These are phyloP conservation scores for Synchiropus splendidus DNA, from an alignment of 2,113 vertebrate species.

Conservation along the genomic window DNA sequence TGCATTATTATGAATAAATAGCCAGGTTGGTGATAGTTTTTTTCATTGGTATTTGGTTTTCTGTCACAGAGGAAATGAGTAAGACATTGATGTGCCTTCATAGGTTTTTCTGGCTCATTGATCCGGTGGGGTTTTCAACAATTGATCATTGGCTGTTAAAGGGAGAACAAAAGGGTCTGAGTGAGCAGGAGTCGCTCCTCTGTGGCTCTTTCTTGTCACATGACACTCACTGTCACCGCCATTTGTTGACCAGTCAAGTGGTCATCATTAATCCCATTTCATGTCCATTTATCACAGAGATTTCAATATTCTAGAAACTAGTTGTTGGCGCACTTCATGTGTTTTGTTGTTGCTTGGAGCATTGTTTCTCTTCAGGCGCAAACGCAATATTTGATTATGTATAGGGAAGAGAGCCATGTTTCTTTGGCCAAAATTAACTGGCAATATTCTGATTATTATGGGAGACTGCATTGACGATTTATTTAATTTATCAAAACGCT, in stretches of 20 bases:
- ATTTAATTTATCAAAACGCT: too few species aligned
- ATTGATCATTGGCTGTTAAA: conserved; percentile 36
- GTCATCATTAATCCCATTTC: not conserved
- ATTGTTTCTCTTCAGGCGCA: not conserved
- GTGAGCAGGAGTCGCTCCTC: conserved; percentile 3
- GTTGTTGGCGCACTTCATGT: not conserved
- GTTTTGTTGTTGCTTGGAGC: not conserved
- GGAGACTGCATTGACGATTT: too few species aligned
- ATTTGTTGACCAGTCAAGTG: too few species aligned
- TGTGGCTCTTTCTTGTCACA: not conserved
- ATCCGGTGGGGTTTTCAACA: conserved; percentile 12
- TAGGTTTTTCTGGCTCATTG: conserved; percentile 42
- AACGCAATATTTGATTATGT: too few species aligned
- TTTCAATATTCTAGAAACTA: not conserved
- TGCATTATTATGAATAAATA: too few species aligned
- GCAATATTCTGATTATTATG: not conserved
- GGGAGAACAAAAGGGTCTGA: conserved; percentile 29
- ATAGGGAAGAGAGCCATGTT: too few species aligned
- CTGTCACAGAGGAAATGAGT: too few species aligned
- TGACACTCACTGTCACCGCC: too few species aligned
- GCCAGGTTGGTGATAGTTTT: too few species aligned
- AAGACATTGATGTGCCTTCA: conserved; percentile 28
- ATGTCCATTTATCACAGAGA: not conserved
- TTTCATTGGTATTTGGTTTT: too few species aligned
- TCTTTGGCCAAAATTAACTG: too few species aligned